Conservation (phyloP, 2,888 invertebrate species). For the Scaptomyza flava region DNA sequence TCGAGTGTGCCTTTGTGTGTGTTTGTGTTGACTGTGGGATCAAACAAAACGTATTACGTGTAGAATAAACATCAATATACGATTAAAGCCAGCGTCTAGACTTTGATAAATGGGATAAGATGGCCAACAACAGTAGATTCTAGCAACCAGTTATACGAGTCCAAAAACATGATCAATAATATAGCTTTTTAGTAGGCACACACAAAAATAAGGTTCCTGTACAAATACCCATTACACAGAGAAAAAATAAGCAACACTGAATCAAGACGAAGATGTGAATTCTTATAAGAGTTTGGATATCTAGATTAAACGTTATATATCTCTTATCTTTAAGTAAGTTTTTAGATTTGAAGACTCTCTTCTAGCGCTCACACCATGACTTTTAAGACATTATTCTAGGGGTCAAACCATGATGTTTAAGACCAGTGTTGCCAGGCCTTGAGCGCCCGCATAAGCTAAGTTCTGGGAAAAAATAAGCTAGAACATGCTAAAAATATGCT, state of each 20-base stretch:
- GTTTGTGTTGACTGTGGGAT: conserved; percentile 32
- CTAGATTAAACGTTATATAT: background rate
- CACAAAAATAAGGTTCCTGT: background rate
- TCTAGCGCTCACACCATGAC: too few relatives aligned
- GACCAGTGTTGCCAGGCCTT: too few relatives aligned
- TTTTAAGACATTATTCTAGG: too few relatives aligned
- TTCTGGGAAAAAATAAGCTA: too few relatives aligned
- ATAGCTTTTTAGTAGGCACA: conserved; percentile 4
- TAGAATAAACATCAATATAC: conserved; percentile 21
- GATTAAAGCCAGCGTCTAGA: conserved; percentile 49
- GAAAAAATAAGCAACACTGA: background rate
- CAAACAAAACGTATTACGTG: conserved; percentile 14
- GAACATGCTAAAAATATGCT: too few relatives aligned
- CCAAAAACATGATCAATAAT: conserved; percentile 7
- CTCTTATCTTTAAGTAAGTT: background rate
- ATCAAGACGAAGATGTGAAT: background rate
- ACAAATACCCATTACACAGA: background rate
- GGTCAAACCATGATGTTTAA: too few relatives aligned
- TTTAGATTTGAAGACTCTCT: background rate
- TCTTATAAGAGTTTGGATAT: background rate
- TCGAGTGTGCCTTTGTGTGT: conserved; percentile 8
- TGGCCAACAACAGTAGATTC: conserved; percentile 36
- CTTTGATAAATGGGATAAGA: conserved; percentile 68
- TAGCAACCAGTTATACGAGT: conserved; percentile 39
- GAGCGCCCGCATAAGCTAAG: too few relatives aligned